Evolutionary conservation across 2,113 vertebrate genomes (phyloP).

Genomic region (Scomber colias): DNA sequence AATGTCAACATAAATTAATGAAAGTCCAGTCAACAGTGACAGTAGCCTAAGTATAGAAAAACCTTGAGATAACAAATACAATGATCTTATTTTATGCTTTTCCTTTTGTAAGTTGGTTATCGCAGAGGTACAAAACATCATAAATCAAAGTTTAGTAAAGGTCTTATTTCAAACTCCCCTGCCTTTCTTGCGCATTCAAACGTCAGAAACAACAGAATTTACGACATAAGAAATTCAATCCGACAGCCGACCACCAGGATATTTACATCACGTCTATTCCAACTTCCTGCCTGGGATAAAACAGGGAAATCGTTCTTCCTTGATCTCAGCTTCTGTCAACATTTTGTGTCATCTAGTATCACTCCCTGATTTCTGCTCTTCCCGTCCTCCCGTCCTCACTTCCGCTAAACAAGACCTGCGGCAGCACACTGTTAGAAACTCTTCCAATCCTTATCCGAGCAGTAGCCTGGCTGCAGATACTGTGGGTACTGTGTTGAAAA

Average conservation of each 20-base stretch:
- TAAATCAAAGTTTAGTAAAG: neutral
- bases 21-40: neutral
- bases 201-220: neutral
- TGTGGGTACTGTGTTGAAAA: neutral
- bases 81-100: neutral
- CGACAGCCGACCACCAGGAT: neutral
- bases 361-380: conserved; percentile 10
- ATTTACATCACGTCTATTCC: conserved; percentile 15
- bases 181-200: neutral
- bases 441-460: neutral
- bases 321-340: conserved; percentile 1
- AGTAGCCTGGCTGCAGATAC: neutral
- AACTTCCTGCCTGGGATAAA: conserved; percentile 20
- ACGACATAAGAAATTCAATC: neutral
- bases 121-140: neutral
- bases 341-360: neutral
- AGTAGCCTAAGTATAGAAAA: neutral
- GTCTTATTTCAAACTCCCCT: neutral
- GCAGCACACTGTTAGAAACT: neutral
- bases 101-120: neutral
- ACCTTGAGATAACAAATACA: neutral
- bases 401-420: neutral
- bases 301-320: neutral
- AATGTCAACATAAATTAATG: no score
- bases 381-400: neutral